Conservation (phyloP, 1,140 invertebrate species). For the Drosophila orosa region DNA sequence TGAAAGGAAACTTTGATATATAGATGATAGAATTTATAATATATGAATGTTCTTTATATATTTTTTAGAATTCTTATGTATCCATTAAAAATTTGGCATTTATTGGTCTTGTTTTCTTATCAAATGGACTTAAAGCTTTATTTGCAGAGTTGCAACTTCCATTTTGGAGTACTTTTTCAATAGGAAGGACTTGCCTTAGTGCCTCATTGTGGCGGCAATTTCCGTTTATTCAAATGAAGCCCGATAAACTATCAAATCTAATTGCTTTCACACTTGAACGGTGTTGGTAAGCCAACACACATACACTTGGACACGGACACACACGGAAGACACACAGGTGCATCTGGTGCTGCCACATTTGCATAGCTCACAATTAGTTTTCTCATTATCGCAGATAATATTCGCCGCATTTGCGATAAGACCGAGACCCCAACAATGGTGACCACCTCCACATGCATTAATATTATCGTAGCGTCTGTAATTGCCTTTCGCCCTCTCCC, state of each 20-base stretch:
- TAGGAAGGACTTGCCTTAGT: background rate
- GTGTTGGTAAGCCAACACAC: conserved; percentile 35
- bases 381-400: conserved; percentile 80
- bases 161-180: background rate
- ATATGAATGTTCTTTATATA: too few relatives aligned
- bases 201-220: conserved; percentile 55
- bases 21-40: too few relatives aligned
- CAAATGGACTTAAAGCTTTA: background rate
- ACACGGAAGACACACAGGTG: conserved; percentile 15
- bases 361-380: conserved; percentile 80
- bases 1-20: too few relatives aligned
- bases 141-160: background rate
- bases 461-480: conserved; percentile 51
- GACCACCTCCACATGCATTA: conserved; percentile 55
- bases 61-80: background rate
- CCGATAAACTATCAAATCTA: conserved; percentile 74
- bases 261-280: conserved; percentile 70
- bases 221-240: conserved; percentile 75
- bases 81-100: background rate
- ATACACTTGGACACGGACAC: conserved; percentile 14
- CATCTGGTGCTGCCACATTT: conserved; percentile 60
- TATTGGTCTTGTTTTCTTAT: background rate
- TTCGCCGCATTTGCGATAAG: conserved; percentile 77
- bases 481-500: conserved; percentile 39
- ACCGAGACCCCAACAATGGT: conserved; percentile 47